Percentiles rank a stretch among this genome's conserved stretches.
These are phyloP conservation scores for Eledone cirrhosa DNA, from an alignment of 2,888 invertebrate species.

Conservation along the genomic window DNA sequence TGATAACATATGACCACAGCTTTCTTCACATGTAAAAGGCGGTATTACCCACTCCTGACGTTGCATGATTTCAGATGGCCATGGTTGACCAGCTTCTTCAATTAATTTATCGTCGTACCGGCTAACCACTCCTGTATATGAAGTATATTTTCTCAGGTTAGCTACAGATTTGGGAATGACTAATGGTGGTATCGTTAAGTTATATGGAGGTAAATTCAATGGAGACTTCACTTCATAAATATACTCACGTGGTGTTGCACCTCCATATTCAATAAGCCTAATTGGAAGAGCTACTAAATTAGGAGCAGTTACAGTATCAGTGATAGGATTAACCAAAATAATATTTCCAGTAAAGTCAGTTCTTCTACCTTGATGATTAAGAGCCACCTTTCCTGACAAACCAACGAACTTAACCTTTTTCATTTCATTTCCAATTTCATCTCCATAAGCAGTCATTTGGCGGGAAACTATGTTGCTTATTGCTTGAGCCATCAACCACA, in stretches of 20 bases:
- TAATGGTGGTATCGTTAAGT: background rate
- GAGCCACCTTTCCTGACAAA: conserved; percentile 38
- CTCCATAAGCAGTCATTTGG: conserved; percentile 38
- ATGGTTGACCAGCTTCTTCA: background rate
- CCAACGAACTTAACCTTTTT: conserved; percentile 39
- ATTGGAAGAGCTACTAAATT: background rate
- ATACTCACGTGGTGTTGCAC: background rate
- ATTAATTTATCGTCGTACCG: background rate
- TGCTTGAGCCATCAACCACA: conserved; percentile 36
- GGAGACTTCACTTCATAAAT: background rate
- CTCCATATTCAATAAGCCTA: background rate
- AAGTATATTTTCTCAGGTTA: background rate
- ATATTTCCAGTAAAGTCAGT: conserved; percentile 28
- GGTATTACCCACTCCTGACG: background rate
- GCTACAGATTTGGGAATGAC: background rate
- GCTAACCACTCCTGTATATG: background rate
- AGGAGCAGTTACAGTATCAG: background rate
- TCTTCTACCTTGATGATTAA: conserved; percentile 40
- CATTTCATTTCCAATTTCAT: conserved; percentile 35
- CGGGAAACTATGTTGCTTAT: conserved; percentile 35
- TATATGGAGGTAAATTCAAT: background rate
- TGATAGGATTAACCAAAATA: background rate
- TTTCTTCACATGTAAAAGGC: background rate
- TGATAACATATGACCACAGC: background rate
- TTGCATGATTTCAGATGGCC: background rate